Percentiles rank a stretch among this genome's conserved stretches.
Conservation (phyloP, 2,888 invertebrate genomes). For the Sminthurides aquaticus region DNA sequence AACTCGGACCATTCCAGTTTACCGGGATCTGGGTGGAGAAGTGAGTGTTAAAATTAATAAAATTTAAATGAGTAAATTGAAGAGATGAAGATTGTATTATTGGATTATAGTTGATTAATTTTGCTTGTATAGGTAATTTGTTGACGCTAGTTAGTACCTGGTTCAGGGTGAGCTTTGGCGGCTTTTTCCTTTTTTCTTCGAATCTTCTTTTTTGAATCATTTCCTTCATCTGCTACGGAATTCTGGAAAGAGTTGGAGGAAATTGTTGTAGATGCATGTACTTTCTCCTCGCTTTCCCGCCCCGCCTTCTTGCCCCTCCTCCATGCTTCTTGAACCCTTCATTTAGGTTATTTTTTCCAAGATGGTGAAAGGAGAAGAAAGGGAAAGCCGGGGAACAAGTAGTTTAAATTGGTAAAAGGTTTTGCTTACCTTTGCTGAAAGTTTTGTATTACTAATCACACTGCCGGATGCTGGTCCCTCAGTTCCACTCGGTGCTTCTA, state of each 20-base stretch:
- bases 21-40: constrained; percentile 32
- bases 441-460: constrained; percentile 30
- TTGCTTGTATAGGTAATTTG: background rate
- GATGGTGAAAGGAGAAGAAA: too few species aligned
- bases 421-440: constrained; percentile 33
- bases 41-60: constrained; percentile 1
- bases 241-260: constrained; percentile 21
- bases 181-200: constrained; percentile 40
- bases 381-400: too few species aligned
- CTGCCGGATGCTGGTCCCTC: constrained; percentile 26
- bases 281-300: too few species aligned
- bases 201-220: constrained; percentile 40
- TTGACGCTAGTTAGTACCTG: constrained; percentile 27
- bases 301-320: too few species aligned
- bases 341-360: too few species aligned
- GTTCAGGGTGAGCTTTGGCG: constrained; percentile 34
- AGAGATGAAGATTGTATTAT: background rate
- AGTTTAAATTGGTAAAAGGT: too few species aligned
- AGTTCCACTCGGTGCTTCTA: constrained; percentile 14
- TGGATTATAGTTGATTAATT: background rate
- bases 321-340: too few species aligned
- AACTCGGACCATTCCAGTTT: constrained; percentile 43
- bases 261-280: background rate
- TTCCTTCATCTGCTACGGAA: constrained; percentile 24
- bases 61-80: too few species aligned